Base-by-base conservation (phyloP, 1,140 invertebrate genomes). In the Drosophila saltans region DNA sequence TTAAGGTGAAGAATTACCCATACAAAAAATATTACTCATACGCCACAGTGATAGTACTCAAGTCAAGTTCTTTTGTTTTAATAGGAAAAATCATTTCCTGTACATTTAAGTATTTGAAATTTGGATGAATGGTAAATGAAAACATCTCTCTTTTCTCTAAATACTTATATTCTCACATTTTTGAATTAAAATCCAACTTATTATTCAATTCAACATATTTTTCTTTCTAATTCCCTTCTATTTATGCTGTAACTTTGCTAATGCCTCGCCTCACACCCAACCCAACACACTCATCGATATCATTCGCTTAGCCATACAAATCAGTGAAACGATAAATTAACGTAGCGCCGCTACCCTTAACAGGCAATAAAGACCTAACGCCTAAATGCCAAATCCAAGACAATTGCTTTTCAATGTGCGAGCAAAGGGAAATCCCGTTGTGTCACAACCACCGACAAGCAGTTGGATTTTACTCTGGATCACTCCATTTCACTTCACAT, bases 361-460 rank as follows among this genome's bases (percentile, higher is more conserved):
- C 72, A 52, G 30, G 36, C 40, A 36, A 48, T 36, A 66, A 68
- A 57, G 60, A 64, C 75, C 75, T 56, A 67, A 72, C 55, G 73
- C 57, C 79, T 80, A 68, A 75, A 83, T 80, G 67, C 45, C 71
- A 86, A 88, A 91, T 81, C 88, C 80, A 91, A 91, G 85, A 91
- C 90, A 91, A 91, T 91, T 91, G 89, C 85, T 90, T 91, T 91
- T 69, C 89, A 91, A 91, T 91, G 73, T 69, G 61, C 58, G 36
- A 66, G 70, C 1, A 52, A 61, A 67, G 43, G 69, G 43, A 80
- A 80, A 72, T 76, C 73, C 74, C 68, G 63, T 79, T 74, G 66
- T 82, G 65, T 66, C 69, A 77, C 81, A 78, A 78, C 75, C 75
- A 76, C n/a, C 72, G 67, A 40, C 33, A 59, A 43, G 24, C 40